Percentiles rank a stretch among this genome's conserved stretches.
Conservation (phyloP, 2,113 vertebrate genomes). For the Triplophysa rosa region DNA sequence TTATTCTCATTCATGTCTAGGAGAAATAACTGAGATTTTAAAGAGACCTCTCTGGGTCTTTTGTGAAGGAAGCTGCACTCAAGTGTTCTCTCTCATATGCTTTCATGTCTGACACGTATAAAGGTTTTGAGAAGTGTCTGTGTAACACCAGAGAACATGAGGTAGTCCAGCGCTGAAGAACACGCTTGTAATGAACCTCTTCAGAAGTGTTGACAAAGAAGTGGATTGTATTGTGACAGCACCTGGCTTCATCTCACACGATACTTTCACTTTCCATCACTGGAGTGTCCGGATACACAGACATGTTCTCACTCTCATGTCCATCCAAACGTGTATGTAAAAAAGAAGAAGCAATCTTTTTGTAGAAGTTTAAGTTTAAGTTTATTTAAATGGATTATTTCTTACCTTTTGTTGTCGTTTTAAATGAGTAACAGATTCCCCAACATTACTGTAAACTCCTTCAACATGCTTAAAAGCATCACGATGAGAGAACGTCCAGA, state of each 20-base stretch:
- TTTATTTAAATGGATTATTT: too few species aligned
- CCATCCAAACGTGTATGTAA: too few species aligned
- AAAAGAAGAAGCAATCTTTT: too few species aligned
- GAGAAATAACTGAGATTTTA: too few species aligned
- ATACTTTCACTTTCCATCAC: neutral
- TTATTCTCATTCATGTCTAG: too few species aligned
- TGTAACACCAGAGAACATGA: conserved; percentile 6
- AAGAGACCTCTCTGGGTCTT: neutral
- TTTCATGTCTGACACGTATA: conserved; percentile 17
- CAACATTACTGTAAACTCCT: too few species aligned
- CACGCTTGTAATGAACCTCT: conserved; percentile 1
- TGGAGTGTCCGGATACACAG: neutral
- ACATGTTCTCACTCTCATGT: too few species aligned
- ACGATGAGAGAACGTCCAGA: too few species aligned
- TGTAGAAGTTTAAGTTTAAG: too few species aligned
- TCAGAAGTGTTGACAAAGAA: conserved; percentile 6
- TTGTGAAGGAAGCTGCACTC: conserved; percentile 3
- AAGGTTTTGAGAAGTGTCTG: neutral
- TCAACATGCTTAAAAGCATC: too few species aligned
- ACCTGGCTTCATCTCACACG: conserved; percentile 21
- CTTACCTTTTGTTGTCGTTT: too few species aligned
- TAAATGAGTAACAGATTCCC: too few species aligned
- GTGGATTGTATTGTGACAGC: neutral
- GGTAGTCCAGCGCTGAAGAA: neutral
- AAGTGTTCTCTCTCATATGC: neutral